Evolutionary conservation across 2,888 invertebrate genomes (phyloP).

Genomic region (Ctenicera cuprea): DNA sequence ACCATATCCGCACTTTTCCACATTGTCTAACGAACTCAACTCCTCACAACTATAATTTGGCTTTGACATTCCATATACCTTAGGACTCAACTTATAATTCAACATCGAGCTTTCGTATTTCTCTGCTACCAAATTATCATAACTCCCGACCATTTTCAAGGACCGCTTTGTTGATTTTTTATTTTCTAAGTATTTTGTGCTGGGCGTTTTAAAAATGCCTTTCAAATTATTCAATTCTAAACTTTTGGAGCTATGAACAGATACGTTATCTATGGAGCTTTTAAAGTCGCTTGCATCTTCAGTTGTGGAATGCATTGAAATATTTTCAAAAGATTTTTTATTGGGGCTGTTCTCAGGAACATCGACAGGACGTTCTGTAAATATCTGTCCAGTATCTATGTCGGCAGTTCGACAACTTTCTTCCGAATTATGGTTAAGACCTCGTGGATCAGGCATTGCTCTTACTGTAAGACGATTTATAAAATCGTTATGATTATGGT

Average conservation of each 20-base stretch:
- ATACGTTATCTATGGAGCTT: slow-evolving; percentile 75
- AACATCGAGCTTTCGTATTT: slow-evolving; percentile 67
- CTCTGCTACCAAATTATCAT: slow-evolving; percentile 64
- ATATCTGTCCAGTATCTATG: slow-evolving; percentile 59
- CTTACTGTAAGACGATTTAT: slow-evolving; percentile 77
- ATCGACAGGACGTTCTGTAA: slow-evolving; percentile 69
- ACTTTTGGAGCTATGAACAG: slow-evolving; percentile 77
- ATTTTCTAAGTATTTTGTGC: slow-evolving; percentile 62
- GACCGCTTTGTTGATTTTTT: slow-evolving; percentile 62
- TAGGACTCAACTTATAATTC: slow-evolving; percentile 79
- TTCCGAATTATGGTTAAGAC: slow-evolving; percentile 53
- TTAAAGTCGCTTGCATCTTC: slow-evolving; percentile 62
- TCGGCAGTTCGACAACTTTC: slow-evolving; percentile 62
- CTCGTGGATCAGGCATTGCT: slow-evolving; percentile 78
- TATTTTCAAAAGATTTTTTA: slow-evolving; percentile 62
- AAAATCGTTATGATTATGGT: slow-evolving; percentile 42
- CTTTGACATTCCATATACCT: slow-evolving; percentile 77
- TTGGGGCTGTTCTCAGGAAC: slow-evolving; percentile 63
- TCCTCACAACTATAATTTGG: slow-evolving; percentile 69
- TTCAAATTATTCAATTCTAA: slow-evolving; percentile 71
- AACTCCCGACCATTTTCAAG: slow-evolving; percentile 65
- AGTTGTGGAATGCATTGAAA: slow-evolving; percentile 58
- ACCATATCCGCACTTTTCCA: slow-evolving; percentile 74
- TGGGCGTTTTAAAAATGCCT: slow-evolving; percentile 68
- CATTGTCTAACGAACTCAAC: slow-evolving; percentile 64